phyloP scores from a whole-genome alignment of 1,140 invertebrate genomes.

The Babylonia areolata region DNA sequence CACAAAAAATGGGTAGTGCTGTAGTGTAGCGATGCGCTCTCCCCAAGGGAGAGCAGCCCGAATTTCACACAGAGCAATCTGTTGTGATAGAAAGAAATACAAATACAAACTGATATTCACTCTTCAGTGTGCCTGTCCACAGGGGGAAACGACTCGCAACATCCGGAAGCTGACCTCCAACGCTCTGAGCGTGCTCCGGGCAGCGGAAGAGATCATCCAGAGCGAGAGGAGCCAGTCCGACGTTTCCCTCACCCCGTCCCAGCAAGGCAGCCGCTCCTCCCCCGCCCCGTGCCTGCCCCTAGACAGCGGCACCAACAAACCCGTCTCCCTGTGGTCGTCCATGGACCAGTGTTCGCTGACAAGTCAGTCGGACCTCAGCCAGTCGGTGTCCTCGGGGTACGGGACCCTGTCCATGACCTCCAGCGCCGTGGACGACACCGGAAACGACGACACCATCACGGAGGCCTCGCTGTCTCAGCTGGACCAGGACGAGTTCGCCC shows the following conservation, averaged over 20 bases:
- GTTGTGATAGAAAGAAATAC: too few relatives aligned
- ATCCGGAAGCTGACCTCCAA: conserved; percentile 60
- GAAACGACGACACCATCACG: neutral
- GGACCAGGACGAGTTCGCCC: conserved; percentile 22
- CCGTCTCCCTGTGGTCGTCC: neutral
- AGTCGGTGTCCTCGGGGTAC: neutral
- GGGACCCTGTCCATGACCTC: neutral
- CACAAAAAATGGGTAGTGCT: too few relatives aligned
- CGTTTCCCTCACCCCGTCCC: conserved; percentile 19
- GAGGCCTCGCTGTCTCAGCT: neutral
- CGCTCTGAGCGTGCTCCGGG: conserved; percentile 59
- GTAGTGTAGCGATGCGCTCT: too few relatives aligned
- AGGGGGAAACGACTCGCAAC: conserved; percentile 62
- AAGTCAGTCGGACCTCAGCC: neutral
- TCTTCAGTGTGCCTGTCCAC: conserved; percentile 35
- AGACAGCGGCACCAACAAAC: neutral
- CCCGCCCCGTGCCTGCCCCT: neutral
- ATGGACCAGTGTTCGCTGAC: neutral
- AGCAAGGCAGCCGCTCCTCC: neutral
- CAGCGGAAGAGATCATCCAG: conserved; percentile 61
- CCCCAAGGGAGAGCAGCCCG: too few relatives aligned
- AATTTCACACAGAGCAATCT: too few relatives aligned
- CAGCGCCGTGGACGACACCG: neutral
- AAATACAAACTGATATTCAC: too few relatives aligned
- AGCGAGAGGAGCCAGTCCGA: conserved; percentile 42